phyloP scores from a whole-genome alignment of 2,797 vertebrate species.

The Hydrophis major region DNA sequence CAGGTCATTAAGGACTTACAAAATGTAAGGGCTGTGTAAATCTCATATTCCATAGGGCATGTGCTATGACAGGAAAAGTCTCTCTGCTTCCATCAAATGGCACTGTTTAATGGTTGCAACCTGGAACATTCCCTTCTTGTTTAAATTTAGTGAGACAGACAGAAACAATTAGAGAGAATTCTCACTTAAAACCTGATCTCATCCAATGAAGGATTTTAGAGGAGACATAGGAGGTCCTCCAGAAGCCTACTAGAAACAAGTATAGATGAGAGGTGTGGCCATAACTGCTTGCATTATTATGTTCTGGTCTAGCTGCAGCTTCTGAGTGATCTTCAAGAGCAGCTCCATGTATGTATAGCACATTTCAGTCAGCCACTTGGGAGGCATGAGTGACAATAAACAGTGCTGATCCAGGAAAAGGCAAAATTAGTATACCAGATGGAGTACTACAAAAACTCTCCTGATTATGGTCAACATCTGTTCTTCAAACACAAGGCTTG shows the following conservation, averaged over 20 bases:
- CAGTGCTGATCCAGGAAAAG: not conserved
- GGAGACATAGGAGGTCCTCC: not conserved
- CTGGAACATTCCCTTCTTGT: not conserved
- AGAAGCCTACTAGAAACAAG: not conserved
- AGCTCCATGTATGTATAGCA: not conserved
- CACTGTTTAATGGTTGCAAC: not conserved
- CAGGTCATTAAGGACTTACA: not conserved
- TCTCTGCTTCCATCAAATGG: not conserved
- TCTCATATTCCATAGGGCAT: not conserved
- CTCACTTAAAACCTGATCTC: not conserved
- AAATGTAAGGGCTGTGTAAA: not conserved
- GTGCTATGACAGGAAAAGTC: not conserved
- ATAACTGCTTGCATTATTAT: not conserved
- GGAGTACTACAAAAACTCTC: not conserved
- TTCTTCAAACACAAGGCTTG: not conserved
- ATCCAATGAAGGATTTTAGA: not conserved
- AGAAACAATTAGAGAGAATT: not conserved
- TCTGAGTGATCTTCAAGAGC: not conserved
- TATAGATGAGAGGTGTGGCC: not conserved
- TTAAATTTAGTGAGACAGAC: not conserved
- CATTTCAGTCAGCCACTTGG: not conserved
- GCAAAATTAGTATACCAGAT: not conserved
- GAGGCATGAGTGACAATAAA: not conserved
- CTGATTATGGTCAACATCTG: not conserved
- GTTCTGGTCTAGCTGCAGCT: not conserved